phyloP scores from a whole-genome alignment of 2,888 invertebrate genomes.

The Platynereis dumerilii region DNA sequence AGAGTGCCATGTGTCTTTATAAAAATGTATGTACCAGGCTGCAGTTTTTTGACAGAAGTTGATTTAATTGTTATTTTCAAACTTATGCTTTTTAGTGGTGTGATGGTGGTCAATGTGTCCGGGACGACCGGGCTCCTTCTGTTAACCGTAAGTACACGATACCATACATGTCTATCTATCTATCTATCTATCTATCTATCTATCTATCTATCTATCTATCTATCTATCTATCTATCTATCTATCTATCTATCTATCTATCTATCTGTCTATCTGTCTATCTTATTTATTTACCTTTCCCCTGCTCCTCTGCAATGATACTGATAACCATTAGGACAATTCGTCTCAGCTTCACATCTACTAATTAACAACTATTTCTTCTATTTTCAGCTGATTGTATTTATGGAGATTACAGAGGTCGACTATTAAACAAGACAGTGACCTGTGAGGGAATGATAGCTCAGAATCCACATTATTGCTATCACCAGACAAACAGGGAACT shows the following conservation, averaged over 20 bases:
- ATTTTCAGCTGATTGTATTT: constrained; percentile 3
- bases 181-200: constrained; percentile 18
- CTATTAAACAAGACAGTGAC: background rate
- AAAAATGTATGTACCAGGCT: too few relatives aligned
- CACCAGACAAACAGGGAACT: background rate
- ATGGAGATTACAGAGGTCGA: background rate
- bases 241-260: background rate
- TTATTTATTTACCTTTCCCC: too few relatives aligned
- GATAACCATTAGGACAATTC: too few relatives aligned
- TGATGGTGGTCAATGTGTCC: too few relatives aligned
- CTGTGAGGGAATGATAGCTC: background rate
- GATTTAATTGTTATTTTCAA: too few relatives aligned
- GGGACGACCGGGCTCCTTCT: background rate
- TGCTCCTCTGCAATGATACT: too few relatives aligned
- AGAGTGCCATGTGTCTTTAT: too few relatives aligned
- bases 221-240: constrained; percentile 1
- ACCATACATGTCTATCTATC: constrained; percentile 6
- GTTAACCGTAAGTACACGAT: background rate
- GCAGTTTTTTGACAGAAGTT: too few relatives aligned
- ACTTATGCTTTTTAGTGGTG: too few relatives aligned
- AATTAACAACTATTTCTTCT: background rate
- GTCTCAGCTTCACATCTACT: background rate
- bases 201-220: constrained; percentile 15
- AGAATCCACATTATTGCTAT: background rate
- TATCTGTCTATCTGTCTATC: too few relatives aligned